phyloP scores from a whole-genome alignment of 2,113 vertebrate species.

The Mellivora capensis region DNA sequence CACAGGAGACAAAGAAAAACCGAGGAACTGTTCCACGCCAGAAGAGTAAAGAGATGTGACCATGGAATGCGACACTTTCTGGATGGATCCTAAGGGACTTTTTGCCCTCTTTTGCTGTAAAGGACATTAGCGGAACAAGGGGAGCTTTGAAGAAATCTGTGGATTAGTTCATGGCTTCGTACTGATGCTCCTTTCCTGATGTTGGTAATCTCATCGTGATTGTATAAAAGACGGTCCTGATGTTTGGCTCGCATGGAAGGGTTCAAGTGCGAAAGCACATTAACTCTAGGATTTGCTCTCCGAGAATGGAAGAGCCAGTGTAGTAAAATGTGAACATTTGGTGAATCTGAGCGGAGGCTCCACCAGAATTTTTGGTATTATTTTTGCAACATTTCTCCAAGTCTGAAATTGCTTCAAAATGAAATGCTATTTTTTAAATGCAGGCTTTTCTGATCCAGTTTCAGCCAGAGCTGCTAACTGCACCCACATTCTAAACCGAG shows the following conservation, averaged over 20 bases:
- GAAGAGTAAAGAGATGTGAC: neutral
- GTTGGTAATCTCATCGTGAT: neutral
- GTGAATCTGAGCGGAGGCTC: neutral
- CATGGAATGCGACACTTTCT: neutral
- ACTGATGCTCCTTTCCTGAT: neutral
- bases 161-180: neutral
- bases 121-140: neutral
- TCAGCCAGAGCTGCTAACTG: neutral
- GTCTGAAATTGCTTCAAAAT: neutral
- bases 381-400: slow-evolving; percentile 17
- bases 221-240: neutral
- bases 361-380: neutral
- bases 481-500: neutral
- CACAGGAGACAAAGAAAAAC: neutral
- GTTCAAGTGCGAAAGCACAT: neutral
- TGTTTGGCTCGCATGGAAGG: neutral
- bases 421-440: neutral
- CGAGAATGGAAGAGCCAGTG: neutral
- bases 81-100: neutral
- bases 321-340: neutral
- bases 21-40: neutral
- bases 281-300: neutral
- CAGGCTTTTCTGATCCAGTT: neutral
- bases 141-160: neutral
- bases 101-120: neutral